Conservation (phyloP, 2,888 invertebrate genomes). For the Caenorhabditis uteleia region DNA sequence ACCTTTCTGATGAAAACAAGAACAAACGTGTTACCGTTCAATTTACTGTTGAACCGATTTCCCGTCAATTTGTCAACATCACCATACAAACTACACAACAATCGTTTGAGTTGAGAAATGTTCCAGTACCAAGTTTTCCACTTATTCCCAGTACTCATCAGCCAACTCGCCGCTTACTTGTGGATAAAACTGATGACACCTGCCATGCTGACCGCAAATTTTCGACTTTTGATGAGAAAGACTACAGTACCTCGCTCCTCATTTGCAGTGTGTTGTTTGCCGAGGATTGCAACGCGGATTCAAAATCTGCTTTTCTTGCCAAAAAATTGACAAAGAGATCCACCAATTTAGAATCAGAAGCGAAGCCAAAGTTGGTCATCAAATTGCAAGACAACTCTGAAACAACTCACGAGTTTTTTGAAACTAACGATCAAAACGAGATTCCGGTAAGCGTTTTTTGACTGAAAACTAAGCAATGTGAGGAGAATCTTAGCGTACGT, state of each 20-base stretch:
- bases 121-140: conserved; percentile 34
- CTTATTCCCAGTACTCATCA: conserved; percentile 31
- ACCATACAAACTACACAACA: conserved; percentile 54
- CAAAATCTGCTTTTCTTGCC: conserved; percentile 69
- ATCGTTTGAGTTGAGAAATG: conserved; percentile 35
- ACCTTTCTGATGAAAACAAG: conserved; percentile 13
- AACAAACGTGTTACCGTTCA: conserved; percentile 34
- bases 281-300: conserved; percentile 70
- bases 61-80: conserved; percentile 56
- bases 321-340: conserved; percentile 65
- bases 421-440: no score
- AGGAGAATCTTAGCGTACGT: no score
- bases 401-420: no score
- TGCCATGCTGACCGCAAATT: conserved; percentile 44
- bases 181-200: conserved; percentile 17
- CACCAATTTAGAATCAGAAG: no score
- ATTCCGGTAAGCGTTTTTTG: no score
- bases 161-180: conserved; percentile 6
- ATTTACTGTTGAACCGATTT: conserved; percentile 59
- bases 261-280: conserved; percentile 70
- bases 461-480: no score
- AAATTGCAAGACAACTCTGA: no score
- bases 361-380: no score
- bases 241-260: conserved; percentile 60
- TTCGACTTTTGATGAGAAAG: conserved; percentile 66